Evolutionary conservation across 2,113 vertebrate species (phyloP), one percentile per base, ranked within the genome.

Genomic region (Nipponia nippon): DNA sequence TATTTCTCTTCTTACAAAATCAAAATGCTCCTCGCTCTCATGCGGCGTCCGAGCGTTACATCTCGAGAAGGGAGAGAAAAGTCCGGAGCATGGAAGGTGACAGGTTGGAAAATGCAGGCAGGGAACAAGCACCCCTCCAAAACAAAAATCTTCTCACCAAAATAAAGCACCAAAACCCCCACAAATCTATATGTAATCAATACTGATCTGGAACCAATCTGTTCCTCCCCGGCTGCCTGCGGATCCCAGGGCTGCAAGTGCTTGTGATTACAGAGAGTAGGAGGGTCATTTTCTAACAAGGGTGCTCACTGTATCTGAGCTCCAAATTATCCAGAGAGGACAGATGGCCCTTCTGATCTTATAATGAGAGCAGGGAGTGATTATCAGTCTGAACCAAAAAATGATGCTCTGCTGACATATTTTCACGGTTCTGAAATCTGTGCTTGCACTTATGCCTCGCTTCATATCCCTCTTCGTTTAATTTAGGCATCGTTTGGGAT

Each of bases 361-460:
- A 95, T 96, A 96, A 97, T 97, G 97, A 96, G 95, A 95, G 94
- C 83, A 82, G 94, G 84, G 96, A 94, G 93, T 91, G 97, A 96
- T 95, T 97, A 93, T 96, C 90, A 90, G 96, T 87, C 93, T 95
- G 95, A 96, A 97, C 93, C 83, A 96, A 97, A 96, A 97, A 97
- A 96, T 83, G 93, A 96, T 97, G 97, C 94, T 97, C 93, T 90
- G 93, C 81, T 96, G 96, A 96, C 96, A 97, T 97, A 96, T 97
- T 97, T 97, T 97, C 97, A 97, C 96, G 95, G 95, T 94, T 97
- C 95, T 95, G 94, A 97, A 97, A 97, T 97, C 95, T 95, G 94
- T 88, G 97, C 93, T 95, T 96, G 93, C 94, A 93, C 95, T 97
- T 96, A 72, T 82, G 95, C 73, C 86, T 96, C 18, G 36, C 82